phyloP scores from a whole-genome alignment of 2,888 invertebrate genomes.

The Scaeva pyrastri region DNA sequence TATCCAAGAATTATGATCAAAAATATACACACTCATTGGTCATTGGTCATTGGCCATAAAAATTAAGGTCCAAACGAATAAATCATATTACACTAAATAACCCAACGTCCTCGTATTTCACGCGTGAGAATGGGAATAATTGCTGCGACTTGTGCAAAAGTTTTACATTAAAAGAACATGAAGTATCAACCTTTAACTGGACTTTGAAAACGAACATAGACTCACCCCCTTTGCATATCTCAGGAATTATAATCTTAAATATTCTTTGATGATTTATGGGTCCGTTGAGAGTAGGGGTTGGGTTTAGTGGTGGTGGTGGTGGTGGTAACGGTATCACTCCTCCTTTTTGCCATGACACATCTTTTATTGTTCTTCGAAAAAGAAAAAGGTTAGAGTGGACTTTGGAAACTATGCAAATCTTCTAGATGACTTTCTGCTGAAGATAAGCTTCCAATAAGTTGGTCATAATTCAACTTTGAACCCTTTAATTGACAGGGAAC shows the following conservation, averaged over 20 bases:
- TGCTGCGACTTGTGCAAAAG: slow-evolving; percentile 49
- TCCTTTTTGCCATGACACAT: slow-evolving; percentile 17
- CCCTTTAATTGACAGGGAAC: slow-evolving; percentile 71
- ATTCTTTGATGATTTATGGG: slow-evolving; percentile 69
- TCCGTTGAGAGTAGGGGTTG: slow-evolving; percentile 34
- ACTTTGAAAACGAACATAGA: background rate
- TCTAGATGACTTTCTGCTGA: slow-evolving; percentile 51
- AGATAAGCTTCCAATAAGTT: slow-evolving; percentile 71
- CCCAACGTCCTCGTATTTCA: slow-evolving; percentile 66
- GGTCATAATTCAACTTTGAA: slow-evolving; percentile 71
- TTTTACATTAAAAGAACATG: slow-evolving; percentile 38
- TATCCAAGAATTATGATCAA: slow-evolving; percentile 38
- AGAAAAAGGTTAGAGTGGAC: slow-evolving; percentile 14
- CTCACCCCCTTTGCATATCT: slow-evolving; percentile 12
- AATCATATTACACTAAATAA: slow-evolving; percentile 65
- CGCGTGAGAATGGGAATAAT: slow-evolving; percentile 61
- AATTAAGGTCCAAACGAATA: slow-evolving; percentile 68
- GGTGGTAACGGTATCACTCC: slow-evolving; percentile 49
- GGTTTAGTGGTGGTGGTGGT: too few relatives aligned
- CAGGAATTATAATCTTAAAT: slow-evolving; percentile 58
- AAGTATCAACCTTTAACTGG: slow-evolving; percentile 25
- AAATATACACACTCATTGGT: background rate
- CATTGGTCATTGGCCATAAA: slow-evolving; percentile 50
- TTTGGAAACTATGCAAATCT: slow-evolving; percentile 65
- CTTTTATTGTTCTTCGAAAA: background rate